Percentiles rank a stretch among this genome's conserved stretches.
Evolutionary conservation across 2,113 vertebrate genomes (phyloP).

Genomic region (Gyps fulvus): DNA sequence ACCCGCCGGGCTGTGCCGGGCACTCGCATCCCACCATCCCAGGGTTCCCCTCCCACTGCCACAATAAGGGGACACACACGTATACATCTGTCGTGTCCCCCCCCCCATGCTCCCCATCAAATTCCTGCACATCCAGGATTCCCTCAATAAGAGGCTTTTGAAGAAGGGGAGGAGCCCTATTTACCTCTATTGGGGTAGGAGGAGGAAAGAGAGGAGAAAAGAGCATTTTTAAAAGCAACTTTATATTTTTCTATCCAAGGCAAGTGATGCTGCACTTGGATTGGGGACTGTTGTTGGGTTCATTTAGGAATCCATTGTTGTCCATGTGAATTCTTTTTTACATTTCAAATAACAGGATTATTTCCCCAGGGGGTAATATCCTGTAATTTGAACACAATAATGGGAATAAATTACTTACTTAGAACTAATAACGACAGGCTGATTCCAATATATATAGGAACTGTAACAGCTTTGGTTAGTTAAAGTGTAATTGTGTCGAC

Average conservation of each 20-base stretch:
- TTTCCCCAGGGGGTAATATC: conserved; percentile 69
- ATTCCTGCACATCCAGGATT: not conserved
- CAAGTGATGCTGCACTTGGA: not conserved
- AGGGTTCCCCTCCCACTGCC: not conserved
- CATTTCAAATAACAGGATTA: conserved; percentile 71
- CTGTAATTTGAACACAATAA: conserved; percentile 72
- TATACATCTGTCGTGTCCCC: not conserved
- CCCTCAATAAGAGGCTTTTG: not conserved
- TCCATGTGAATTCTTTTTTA: conserved; percentile 64
- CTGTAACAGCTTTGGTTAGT: conserved; percentile 69
- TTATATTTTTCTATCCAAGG: not conserved
- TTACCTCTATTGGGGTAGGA: not conserved
- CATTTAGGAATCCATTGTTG: conserved; percentile 60
- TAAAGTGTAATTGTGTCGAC: conserved; percentile 63
- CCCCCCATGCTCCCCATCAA: not conserved
- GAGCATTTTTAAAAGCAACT: not conserved
- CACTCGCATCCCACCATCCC: not conserved
- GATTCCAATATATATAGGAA: conserved; percentile 63
- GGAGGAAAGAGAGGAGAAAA: not conserved
- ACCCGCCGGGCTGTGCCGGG: accelerated
- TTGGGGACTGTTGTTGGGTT: conserved; percentile 31
- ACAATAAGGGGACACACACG: not conserved
- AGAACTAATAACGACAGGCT: conserved; percentile 67
- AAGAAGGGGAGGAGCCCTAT: not conserved
- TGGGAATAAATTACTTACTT: conserved; percentile 73